A percentile compares a stretch with the other conserved stretches of the same genome.
Evolutionary conservation across 1,140 invertebrate species (phyloP).

Genomic region (Meloidogyne chitwoodi): DNA sequence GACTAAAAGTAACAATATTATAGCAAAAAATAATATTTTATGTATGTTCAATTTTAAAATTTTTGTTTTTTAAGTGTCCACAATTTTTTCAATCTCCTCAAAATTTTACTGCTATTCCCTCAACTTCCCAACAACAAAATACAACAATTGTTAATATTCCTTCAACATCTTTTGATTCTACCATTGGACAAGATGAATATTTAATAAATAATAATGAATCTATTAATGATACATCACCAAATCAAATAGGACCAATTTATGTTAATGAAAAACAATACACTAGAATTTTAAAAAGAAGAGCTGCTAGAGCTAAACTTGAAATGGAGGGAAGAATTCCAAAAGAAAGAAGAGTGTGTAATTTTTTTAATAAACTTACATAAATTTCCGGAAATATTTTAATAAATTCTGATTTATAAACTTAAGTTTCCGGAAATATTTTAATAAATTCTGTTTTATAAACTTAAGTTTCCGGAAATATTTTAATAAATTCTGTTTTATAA

Average conservation of each 20-base stretch:
- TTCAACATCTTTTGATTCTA: neutral
- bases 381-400: neutral
- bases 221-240: slow-evolving; percentile 51
- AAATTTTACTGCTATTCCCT: neutral
- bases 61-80: neutral
- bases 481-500: too few relatives aligned
- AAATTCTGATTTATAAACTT: neutral
- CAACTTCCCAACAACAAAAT: neutral
- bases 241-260: slow-evolving; percentile 83
- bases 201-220: neutral
- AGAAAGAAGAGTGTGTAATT: slow-evolving; percentile 74
- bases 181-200: neutral
- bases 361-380: neutral
- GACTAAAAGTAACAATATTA: too few relatives aligned
- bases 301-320: slow-evolving; percentile 83
- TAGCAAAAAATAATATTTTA: too few relatives aligned
- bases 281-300: slow-evolving; percentile 78
- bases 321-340: slow-evolving; percentile 91
- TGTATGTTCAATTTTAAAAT: too few relatives aligned
- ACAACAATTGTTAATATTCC: neutral
- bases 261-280: slow-evolving; percentile 98
- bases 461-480: too few relatives aligned
- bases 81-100: neutral
- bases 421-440: neutral
- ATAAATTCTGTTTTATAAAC: neutral